Conservation (phyloP, 2,797 vertebrate genomes). For the Lophius americanus region DNA sequence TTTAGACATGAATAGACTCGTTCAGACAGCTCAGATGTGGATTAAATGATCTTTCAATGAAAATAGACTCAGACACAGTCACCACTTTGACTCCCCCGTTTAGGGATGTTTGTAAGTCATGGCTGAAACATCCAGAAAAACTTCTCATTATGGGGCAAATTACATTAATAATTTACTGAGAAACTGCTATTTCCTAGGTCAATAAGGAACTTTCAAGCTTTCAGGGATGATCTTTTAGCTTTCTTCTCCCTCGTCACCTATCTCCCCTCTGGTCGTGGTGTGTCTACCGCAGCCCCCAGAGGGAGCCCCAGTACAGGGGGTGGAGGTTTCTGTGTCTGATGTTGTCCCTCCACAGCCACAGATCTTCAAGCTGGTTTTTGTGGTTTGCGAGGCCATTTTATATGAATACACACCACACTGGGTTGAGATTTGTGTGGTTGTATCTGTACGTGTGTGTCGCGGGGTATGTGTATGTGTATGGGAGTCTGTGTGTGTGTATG, state of each 20-base stretch:
- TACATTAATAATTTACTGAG: too few species aligned
- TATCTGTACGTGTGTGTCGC: neutral
- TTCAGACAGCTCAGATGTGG: conserved; percentile 40
- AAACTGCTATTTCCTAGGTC: neutral
- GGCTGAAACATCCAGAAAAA: too few species aligned
- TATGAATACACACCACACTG: conserved; percentile 21
- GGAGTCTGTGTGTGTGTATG: conserved; percentile 1
- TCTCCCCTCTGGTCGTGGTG: neutral
- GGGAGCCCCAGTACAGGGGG: conserved; percentile 51
- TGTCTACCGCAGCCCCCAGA: conserved; percentile 45
- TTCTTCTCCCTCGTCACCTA: neutral
- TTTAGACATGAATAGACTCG: conserved; percentile 57
- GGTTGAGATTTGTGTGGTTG: neutral
- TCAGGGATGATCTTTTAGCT: neutral
- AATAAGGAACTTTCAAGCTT: neutral
- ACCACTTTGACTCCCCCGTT: too few species aligned
- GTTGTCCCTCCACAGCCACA: neutral
- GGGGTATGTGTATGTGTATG: conserved; percentile 1
- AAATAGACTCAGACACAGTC: neutral
- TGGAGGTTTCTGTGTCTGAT: neutral
- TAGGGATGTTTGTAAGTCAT: too few species aligned
- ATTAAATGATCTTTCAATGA: neutral
- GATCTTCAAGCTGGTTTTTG: too few species aligned
- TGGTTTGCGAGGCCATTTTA: too few species aligned
- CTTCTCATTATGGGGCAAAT: too few species aligned